phyloP scores from a whole-genome alignment of 2,888 invertebrate species.

The Peribatodes rhomboidaria region DNA sequence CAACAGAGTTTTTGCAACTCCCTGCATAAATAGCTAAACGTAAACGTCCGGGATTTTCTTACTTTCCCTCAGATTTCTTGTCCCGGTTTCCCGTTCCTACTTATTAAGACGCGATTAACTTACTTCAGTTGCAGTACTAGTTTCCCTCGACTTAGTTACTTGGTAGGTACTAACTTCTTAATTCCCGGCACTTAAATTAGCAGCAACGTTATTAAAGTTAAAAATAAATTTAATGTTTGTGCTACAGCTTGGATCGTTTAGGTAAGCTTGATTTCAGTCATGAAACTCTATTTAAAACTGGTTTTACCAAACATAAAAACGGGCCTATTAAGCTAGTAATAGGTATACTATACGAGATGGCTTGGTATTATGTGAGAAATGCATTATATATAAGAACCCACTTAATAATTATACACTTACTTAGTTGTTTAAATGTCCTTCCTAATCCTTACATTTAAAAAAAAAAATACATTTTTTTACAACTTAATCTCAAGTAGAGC shows the following conservation, averaged over 20 bases:
- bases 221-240: not conserved
- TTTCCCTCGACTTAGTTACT: conserved; percentile 31
- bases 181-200: conserved; percentile 20
- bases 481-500: too few species aligned
- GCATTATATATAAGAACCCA: too few species aligned
- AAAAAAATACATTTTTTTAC: too few species aligned
- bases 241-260: not conserved
- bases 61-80: conserved; percentile 4
- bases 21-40: not conserved
- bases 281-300: too few species aligned
- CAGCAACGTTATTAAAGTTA: conserved; percentile 5
- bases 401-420: too few species aligned
- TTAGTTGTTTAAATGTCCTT: too few species aligned
- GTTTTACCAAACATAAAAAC: too few species aligned
- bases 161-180: conserved; percentile 23
- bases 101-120: conserved; percentile 34
- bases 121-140: conserved; percentile 29
- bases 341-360: too few species aligned
- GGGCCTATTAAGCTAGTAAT: too few species aligned
- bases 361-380: too few species aligned
- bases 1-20: too few species aligned
- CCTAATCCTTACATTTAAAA: too few species aligned
- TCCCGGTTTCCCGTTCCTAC: conserved; percentile 18
- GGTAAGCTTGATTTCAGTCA: not conserved
- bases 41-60: not conserved